A percentile compares a stretch with the other conserved stretches of the same genome.
Evolutionary conservation across 1,140 invertebrate genomes (phyloP).

Genomic region (Micrasema longulum): DNA sequence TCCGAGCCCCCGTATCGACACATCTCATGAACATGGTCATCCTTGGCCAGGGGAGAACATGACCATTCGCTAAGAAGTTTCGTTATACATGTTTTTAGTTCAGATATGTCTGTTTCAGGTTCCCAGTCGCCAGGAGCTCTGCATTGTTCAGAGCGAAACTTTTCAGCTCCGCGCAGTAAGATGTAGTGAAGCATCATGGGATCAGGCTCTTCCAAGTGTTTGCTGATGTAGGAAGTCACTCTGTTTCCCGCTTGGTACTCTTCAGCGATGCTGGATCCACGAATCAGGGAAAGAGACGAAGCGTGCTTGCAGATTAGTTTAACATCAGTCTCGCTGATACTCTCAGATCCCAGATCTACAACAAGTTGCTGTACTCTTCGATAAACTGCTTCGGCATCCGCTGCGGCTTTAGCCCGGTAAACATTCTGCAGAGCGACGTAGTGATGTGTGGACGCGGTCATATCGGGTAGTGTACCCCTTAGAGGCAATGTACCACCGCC

Average conservation of each 20-base stretch:
- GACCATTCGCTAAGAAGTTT: slow-evolving; percentile 91
- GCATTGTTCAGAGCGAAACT: slow-evolving; percentile 90
- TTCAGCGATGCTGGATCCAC: slow-evolving; percentile 83
- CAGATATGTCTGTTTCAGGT: slow-evolving; percentile 89
- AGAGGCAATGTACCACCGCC: slow-evolving; percentile 87
- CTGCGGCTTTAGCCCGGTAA: slow-evolving; percentile 85
- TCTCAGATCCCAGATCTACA: slow-evolving; percentile 78
- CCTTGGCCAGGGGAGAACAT: slow-evolving; percentile 81
- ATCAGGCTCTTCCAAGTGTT: slow-evolving; percentile 75
- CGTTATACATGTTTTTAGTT: slow-evolving; percentile 83
- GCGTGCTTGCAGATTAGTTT: slow-evolving; percentile 89
- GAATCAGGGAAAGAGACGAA: slow-evolving; percentile 80
- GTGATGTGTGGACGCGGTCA: slow-evolving; percentile 94
- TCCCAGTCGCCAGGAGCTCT: slow-evolving; percentile 92
- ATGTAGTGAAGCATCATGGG: slow-evolving; percentile 92
- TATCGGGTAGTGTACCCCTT: slow-evolving; percentile 94
- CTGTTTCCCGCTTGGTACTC: slow-evolving; percentile 74
- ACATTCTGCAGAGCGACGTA: slow-evolving; percentile 93
- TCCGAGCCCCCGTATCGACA: slow-evolving; percentile 94
- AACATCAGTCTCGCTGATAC: slow-evolving; percentile 83
- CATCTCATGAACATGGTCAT: slow-evolving; percentile 96
- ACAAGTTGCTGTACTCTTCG: slow-evolving; percentile 84
- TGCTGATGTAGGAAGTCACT: slow-evolving; percentile 62
- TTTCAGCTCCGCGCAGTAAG: slow-evolving; percentile 89
- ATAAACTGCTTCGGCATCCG: slow-evolving; percentile 86